Evolutionary conservation across 2,888 invertebrate genomes (phyloP).

Genomic region (Galeruca laticollis): DNA sequence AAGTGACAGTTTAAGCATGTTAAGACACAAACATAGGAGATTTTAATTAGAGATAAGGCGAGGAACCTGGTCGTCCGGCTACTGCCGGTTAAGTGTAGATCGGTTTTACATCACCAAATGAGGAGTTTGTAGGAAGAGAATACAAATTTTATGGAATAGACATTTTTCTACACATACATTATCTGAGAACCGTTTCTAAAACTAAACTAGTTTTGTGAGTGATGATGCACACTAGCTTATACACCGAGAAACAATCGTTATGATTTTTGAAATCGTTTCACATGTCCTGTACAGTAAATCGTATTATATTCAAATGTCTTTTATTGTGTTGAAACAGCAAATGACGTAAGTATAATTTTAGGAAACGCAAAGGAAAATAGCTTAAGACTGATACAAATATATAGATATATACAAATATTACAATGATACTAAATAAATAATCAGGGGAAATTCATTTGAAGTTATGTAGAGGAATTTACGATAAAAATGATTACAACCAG

Average conservation of each 20-base stretch:
- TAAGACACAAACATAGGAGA: conserved; percentile 60
- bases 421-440: too few species aligned
- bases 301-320: too few species aligned
- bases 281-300: too few species aligned
- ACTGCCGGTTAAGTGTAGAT: conserved; percentile 42
- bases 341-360: too few species aligned
- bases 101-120: conserved; percentile 39
- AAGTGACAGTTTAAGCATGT: conserved; percentile 61
- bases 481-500: too few species aligned
- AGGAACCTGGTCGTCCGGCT: conserved; percentile 49
- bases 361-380: too few species aligned
- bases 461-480: too few species aligned
- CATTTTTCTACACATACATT: conserved; percentile 20
- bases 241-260: not conserved
- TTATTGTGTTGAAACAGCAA: too few species aligned
- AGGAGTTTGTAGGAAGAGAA: conserved; percentile 35
- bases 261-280: too few species aligned
- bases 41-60: conserved; percentile 62
- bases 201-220: conserved; percentile 22
- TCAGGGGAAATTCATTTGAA: too few species aligned
- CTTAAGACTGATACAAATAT: too few species aligned
- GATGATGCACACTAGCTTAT: not conserved
- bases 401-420: too few species aligned
- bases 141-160: conserved; percentile 31
- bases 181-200: conserved; percentile 1